Percentiles rank a stretch among this genome's conserved stretches.
Evolutionary conservation across 2,888 invertebrate species (phyloP).

Genomic region (Rhabditophanes sp.): DNA sequence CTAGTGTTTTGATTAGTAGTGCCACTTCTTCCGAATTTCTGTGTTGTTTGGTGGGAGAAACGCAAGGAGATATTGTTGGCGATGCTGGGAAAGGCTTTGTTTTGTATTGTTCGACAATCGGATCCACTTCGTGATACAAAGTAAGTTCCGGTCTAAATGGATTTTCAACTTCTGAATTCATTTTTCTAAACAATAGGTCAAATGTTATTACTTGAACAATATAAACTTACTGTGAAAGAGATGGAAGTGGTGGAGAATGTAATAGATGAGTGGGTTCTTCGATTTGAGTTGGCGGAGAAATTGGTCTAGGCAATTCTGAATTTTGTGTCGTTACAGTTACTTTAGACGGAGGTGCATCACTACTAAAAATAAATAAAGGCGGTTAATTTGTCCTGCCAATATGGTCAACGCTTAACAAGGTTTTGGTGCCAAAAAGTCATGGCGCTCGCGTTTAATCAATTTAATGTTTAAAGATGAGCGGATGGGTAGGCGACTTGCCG

Average conservation of each 20-base stretch:
- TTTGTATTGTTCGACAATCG: slow-evolving; percentile 42
- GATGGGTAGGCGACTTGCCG: too few relatives aligned
- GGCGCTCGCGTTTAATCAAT: too few relatives aligned
- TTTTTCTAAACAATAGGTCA: slow-evolving; percentile 20
- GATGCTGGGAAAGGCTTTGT: slow-evolving; percentile 32
- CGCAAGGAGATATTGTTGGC: slow-evolving; percentile 15
- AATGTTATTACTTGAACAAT: background rate
- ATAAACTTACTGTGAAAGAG: slow-evolving; percentile 15
- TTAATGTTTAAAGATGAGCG: too few relatives aligned
- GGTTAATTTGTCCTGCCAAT: too few relatives aligned
- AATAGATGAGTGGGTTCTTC: too few relatives aligned
- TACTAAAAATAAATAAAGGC: slow-evolving; percentile 10
- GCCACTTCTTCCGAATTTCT: slow-evolving; percentile 3
- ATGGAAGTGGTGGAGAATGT: slow-evolving; percentile 15
- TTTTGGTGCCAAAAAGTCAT: too few relatives aligned
- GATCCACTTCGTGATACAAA: slow-evolving; percentile 38
- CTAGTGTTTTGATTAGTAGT: slow-evolving; percentile 2
- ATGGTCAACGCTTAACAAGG: too few relatives aligned
- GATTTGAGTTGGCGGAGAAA: slow-evolving; percentile 21
- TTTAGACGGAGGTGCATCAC: slow-evolving; percentile 19
- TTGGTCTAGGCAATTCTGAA: slow-evolving; percentile 20
- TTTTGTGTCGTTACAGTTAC: slow-evolving; percentile 17
- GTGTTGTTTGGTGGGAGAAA: slow-evolving; percentile 5
- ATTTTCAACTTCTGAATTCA: slow-evolving; percentile 37
- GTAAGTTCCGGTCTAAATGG: slow-evolving; percentile 42